Conservation (phyloP, 92 coral and sea anemone species). For the Porites rus region DNA sequence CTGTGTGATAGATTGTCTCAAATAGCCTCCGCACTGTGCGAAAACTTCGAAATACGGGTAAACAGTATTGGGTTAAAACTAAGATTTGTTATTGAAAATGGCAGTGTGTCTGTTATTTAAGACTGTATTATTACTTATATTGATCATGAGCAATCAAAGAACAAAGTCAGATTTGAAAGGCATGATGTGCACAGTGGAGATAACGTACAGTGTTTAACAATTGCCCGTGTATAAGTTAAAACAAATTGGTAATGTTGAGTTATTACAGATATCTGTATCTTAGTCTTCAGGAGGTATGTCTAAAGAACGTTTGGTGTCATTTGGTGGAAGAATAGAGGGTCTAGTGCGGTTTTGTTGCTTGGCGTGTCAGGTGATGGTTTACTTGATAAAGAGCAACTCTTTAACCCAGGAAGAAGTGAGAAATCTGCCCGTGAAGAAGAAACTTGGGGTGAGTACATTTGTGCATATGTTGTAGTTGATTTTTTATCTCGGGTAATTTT, state of each 20-base stretch:
- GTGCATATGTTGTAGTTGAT: too few relatives aligned
- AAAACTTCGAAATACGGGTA: slow-evolving; percentile 22
- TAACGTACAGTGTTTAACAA: too few relatives aligned
- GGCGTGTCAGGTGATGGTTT: slow-evolving; percentile 62
- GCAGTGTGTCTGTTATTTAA: too few relatives aligned
- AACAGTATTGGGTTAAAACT: not conserved
- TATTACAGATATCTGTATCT: not conserved
- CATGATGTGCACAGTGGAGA: too few relatives aligned
- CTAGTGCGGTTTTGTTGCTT: slow-evolving; percentile 76
- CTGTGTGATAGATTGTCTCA: slow-evolving; percentile 66
- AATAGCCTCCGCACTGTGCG: slow-evolving; percentile 6
- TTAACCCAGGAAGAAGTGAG: slow-evolving; percentile 54
- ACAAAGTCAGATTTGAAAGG: too few relatives aligned
- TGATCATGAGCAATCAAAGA: too few relatives aligned
- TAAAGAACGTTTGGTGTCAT: slow-evolving; percentile 58
- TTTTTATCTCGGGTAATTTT: too few relatives aligned
- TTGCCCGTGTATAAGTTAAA: too few relatives aligned
- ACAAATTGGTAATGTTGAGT: too few relatives aligned
- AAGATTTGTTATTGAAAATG: too few relatives aligned
- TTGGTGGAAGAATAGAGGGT: slow-evolving; percentile 62
- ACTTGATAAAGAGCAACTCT: slow-evolving; percentile 60
- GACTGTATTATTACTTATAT: not conserved
- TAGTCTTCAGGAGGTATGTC: slow-evolving; percentile 54
- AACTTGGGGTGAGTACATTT: slow-evolving; percentile 71
- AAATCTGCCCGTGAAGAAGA: slow-evolving; percentile 64